phyloP scores from a whole-genome alignment of 2,113 vertebrate species.

The Hassar affinis region DNA sequence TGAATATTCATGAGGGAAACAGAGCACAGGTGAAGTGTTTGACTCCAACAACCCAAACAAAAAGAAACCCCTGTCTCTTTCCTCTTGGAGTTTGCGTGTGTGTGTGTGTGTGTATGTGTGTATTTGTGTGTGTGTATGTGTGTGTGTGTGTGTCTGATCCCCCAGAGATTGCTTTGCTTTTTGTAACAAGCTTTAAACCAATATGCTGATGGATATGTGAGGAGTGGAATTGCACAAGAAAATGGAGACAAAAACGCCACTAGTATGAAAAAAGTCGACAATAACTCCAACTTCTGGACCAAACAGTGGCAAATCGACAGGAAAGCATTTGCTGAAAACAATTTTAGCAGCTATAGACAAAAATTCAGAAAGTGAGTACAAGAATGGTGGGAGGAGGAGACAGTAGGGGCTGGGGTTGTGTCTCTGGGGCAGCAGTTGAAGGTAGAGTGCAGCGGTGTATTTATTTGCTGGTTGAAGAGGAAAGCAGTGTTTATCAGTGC shows the following conservation, averaged over 20 bases:
- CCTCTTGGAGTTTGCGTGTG: slow-evolving; percentile 45
- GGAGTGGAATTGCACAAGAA: slow-evolving; percentile 32
- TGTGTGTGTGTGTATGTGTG: slow-evolving; percentile 5
- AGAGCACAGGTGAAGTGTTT: slow-evolving; percentile 71
- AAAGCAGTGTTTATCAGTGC: slow-evolving; percentile 72
- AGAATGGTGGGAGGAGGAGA: not conserved
- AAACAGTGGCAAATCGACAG: slow-evolving; percentile 14
- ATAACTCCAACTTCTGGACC: slow-evolving; percentile 17
- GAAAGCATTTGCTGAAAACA: slow-evolving; percentile 30
- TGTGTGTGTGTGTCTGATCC: slow-evolving; percentile 44
- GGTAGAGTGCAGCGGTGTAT: slow-evolving; percentile 70
- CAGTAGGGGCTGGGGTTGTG: slow-evolving; percentile 34
- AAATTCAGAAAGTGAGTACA: slow-evolving; percentile 34
- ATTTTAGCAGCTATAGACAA: not conserved
- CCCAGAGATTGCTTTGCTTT: slow-evolving; percentile 64
- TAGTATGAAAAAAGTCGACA: not conserved
- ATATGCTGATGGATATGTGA: slow-evolving; percentile 72
- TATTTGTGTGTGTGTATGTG: too few relatives aligned
- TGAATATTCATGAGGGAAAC: slow-evolving; percentile 75
- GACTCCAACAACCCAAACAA: slow-evolving; percentile 70
- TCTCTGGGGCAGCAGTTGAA: slow-evolving; percentile 57
- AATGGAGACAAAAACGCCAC: not conserved
- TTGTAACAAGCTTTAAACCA: slow-evolving; percentile 62
- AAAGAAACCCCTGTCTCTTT: slow-evolving; percentile 56
- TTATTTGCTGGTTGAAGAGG: slow-evolving; percentile 74